Evolutionary conservation across 2,113 vertebrate species (phyloP).

Genomic region (Hippocampus barbouri): DNA sequence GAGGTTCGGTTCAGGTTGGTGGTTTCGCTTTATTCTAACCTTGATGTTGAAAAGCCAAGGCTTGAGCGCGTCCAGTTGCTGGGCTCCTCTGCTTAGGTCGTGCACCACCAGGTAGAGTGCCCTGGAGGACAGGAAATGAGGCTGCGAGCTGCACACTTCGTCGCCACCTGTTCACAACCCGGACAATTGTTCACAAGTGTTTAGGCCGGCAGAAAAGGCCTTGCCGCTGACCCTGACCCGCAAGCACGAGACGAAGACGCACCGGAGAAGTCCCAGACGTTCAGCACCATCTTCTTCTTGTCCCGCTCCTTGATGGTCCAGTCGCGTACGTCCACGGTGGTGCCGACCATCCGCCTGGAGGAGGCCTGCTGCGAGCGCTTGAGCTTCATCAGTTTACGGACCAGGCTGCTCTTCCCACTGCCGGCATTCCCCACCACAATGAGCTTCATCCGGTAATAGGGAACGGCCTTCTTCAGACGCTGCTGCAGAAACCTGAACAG

Average conservation of each 20-base stretch:
- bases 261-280: conserved; percentile 98
- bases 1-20: background rate
- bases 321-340: conserved; percentile 83
- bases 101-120: conserved; percentile 92
- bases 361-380: conserved; percentile 73
- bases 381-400: conserved; percentile 86
- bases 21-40: conserved; percentile 56
- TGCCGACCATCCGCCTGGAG: conserved; percentile 57
- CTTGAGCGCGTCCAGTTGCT: conserved; percentile 88
- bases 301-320: conserved; percentile 82
- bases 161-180: conserved; percentile 74
- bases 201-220: too few species aligned
- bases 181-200: too few species aligned
- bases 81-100: conserved; percentile 86
- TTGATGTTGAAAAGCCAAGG: conserved; percentile 98
- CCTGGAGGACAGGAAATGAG: conserved; percentile 89
- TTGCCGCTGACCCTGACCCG: too few species aligned
- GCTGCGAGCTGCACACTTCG: conserved; percentile 85
- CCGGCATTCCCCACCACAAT: conserved; percentile 88
- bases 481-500: conserved; percentile 89
- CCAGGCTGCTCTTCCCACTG: conserved; percentile 88
- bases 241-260: background rate
- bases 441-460: conserved; percentile 92
- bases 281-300: conserved; percentile 83
- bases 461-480: conserved; percentile 91